A percentile compares a stretch with the other conserved stretches of the same genome.
These are phyloP conservation scores for Chaetops frenatus DNA, from an alignment of 2,113 vertebrate genomes.

Conservation along the genomic window DNA sequence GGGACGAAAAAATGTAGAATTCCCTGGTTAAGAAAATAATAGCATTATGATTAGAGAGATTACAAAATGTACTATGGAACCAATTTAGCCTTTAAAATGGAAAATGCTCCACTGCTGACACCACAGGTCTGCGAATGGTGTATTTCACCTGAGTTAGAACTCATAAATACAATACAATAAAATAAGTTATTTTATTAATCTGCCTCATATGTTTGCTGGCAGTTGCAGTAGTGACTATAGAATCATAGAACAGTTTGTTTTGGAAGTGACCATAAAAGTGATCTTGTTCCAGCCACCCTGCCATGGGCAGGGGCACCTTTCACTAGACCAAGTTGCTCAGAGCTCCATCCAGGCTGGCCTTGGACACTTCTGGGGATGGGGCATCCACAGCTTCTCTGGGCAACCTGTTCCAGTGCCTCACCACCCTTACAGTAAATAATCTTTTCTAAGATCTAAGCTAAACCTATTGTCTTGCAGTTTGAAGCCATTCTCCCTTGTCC, in stretches of 20 bases:
- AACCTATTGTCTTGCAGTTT: background rate
- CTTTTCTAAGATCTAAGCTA: background rate
- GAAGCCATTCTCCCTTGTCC: background rate
- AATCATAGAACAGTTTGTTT: background rate
- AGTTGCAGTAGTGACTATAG: background rate
- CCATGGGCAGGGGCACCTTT: background rate
- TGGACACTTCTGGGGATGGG: background rate
- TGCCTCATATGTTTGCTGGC: background rate
- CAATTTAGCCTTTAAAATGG: background rate
- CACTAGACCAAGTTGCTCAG: background rate
- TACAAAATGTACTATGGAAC: background rate
- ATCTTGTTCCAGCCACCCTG: background rate
- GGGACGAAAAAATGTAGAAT: background rate
- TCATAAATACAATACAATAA: background rate
- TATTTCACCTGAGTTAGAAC: background rate
- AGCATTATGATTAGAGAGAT: background rate
- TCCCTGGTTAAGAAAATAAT: background rate
- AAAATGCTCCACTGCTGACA: background rate
- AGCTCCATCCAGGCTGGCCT: background rate
- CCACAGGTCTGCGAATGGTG: background rate
- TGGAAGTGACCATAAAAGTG: background rate
- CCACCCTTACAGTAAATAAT: background rate
- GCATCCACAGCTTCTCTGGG: background rate
- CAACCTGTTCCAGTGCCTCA: background rate
- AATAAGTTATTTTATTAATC: background rate